Base-by-base conservation (phyloP, 2,797 vertebrate species). In the Atherinosoma microstoma region DNA sequence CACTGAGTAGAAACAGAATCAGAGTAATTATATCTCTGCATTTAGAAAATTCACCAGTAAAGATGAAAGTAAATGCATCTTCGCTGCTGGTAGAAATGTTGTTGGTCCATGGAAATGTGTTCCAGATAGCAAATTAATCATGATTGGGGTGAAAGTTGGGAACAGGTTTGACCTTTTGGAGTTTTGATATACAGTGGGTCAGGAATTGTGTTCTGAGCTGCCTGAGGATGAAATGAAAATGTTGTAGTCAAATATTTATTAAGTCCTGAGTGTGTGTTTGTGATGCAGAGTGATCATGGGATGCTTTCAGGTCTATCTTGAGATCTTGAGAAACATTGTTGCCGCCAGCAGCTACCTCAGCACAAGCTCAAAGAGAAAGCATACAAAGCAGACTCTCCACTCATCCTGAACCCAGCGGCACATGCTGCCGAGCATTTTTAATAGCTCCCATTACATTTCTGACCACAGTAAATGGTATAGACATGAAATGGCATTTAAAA, bases 301-400 rank as follows among this genome's bases (percentile, higher is more conserved):
- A 90, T 32, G 20, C 18, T 59, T 64, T 78, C 49, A 62, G 56
- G 32, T 72, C 65, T 64, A 58, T 86, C 69, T 75, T 71, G 70
- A 80, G 74, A 79, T 87, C 49, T 78, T 54, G 51, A 32, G 67
- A 62, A 78, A 57, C 40, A 30, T 36, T 16, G 40, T 65, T 47
- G 61, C 67, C 58, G 75, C 72, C 64, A 67, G 75, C 65, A 76
- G 75, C 79, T 36, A 35, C 53, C 57, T 69, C 79, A 76, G 70
- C 70, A 74, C 67, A 69, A 70, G 71, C 74, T 75, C 58, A 42
- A 38, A 68, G 68, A 57, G 49, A 57, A 87, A 80, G 70, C 36
- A 38, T 56, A 82, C 69, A 64, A 73, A 76, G 54, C 56, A 74
- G 63, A 74, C 64, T 72, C 24, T 75, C 63, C 49, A 67, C 67